Percentiles rank a stretch among this genome's conserved stretches.
Evolutionary conservation across 1,140 invertebrate species (phyloP).

Genomic region (Dinoponera quadriceps): DNA sequence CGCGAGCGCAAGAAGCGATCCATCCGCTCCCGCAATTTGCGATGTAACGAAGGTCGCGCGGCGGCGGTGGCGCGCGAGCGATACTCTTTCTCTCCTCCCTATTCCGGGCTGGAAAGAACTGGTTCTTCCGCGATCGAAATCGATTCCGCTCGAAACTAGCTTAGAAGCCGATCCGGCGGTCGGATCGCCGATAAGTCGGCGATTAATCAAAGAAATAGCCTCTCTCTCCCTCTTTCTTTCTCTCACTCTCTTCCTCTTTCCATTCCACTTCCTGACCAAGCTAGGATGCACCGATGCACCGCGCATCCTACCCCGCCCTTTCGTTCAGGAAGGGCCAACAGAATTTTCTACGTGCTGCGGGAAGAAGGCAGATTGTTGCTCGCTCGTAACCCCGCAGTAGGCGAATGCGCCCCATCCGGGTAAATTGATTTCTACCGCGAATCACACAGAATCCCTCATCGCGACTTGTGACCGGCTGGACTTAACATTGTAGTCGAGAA

Average conservation of each 20-base stretch:
- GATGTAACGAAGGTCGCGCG: slow-evolving; percentile 58
- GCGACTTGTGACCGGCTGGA: slow-evolving; percentile 14
- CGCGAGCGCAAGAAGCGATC: slow-evolving; percentile 41
- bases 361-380: neutral
- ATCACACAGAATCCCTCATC: neutral
- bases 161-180: slow-evolving; percentile 33
- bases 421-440: slow-evolving; percentile 38
- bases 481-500: neutral
- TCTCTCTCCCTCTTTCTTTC: slow-evolving; percentile 35
- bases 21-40: slow-evolving; percentile 53
- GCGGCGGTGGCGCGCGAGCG: slow-evolving; percentile 34
- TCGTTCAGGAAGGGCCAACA: slow-evolving; percentile 11
- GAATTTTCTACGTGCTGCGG: slow-evolving; percentile 6
- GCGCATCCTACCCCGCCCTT: slow-evolving; percentile 23
- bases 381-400: neutral
- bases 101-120: slow-evolving; percentile 34
- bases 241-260: no score
- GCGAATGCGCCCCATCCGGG: neutral
- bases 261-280: no score
- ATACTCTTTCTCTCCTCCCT: slow-evolving; percentile 56
- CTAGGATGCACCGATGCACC: neutral
- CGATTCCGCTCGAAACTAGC: slow-evolving; percentile 50
- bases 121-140: slow-evolving; percentile 53
- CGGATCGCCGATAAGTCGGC: slow-evolving; percentile 48
- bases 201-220: slow-evolving; percentile 47